A percentile compares a stretch with the other conserved stretches of the same genome.
Evolutionary conservation across 2,113 vertebrate genomes (phyloP).

Genomic region (Cyprinus carpio): DNA sequence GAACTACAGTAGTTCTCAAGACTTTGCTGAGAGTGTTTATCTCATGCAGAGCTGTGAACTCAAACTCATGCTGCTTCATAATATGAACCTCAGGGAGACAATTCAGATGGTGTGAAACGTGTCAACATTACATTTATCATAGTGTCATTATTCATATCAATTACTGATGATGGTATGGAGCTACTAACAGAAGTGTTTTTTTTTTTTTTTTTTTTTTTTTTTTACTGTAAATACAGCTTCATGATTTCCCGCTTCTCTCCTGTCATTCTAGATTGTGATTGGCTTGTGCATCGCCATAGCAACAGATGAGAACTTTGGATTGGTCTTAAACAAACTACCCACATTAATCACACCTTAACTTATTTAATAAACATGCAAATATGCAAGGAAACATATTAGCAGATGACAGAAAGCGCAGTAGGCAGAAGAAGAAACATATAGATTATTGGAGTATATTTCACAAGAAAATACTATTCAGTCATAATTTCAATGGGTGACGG

Average conservation of each 20-base stretch:
- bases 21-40: not conserved
- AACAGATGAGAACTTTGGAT: not conserved
- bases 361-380: slow-evolving; percentile 26
- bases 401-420: not conserved
- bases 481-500: too few species aligned
- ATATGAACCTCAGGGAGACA: not conserved
- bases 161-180: not conserved
- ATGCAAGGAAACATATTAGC: slow-evolving; percentile 12
- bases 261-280: not conserved
- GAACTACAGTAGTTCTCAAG: not conserved
- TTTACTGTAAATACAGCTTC: not conserved
- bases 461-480: not conserved
- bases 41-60: not conserved
- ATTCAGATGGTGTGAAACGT: not conserved
- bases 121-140: not conserved
- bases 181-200: not conserved
- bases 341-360: slow-evolving; percentile 16
- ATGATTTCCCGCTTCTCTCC: not conserved
- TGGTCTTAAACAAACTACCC: not conserved
- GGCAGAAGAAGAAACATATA: not conserved
- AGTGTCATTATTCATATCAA: not conserved
- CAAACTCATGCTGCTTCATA: not conserved
- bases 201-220: too few species aligned
- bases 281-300: not conserved
- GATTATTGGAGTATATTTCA: not conserved